Evolutionary conservation across 2,113 vertebrate genomes (phyloP), one percentile per base, ranked within the genome.

Genomic region (Oreochromis tanganicae): DNA sequence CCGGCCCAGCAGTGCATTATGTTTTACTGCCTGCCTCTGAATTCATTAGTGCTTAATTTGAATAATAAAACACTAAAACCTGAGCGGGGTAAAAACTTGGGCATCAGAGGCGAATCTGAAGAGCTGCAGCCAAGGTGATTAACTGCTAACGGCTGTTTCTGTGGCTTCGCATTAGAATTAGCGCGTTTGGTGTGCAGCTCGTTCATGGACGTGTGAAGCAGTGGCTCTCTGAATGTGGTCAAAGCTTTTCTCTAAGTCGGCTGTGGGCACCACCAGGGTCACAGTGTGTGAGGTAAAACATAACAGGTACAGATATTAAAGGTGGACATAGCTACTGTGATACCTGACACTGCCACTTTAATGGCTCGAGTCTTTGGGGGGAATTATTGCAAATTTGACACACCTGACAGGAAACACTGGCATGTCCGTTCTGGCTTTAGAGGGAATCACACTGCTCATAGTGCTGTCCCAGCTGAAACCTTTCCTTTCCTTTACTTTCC

Each of bases 221-320:
- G 79, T 9, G 4, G 52, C 50, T 24, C 32, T 12, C 34, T 8
- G 34, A 14, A 38, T 27, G n/a, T 56, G 34, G 6, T 66, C 19
- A 5, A 38, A 75, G 41, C 9, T 7, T 75, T 3, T 29, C 27
- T 29, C 43, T 29, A 29, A 16, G 5, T 32, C 0, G 3, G 59
- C 59, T n/a, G 66, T 41, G 36, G 41, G n/a, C 13, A 16, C 38
- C 66, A 36, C 59, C 59, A 36, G 59, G 29, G 59, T 63, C 59
- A 36, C 29, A 0, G 32, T 63, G 38, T 73, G 21, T 0, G 14
- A 27, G 13, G 14, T 73, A 9, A 0, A 48, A 27, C 24, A 3
- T 0, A n/a, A 48, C 13, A 11, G 9, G 5, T 11, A 75, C 24
- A 13, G 16, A 17, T 29, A 4, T 27, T 29, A 75, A 75, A 5